Conservation (phyloP, 2,797 vertebrate genomes). For the Percopsis omiscomaycus region DNA sequence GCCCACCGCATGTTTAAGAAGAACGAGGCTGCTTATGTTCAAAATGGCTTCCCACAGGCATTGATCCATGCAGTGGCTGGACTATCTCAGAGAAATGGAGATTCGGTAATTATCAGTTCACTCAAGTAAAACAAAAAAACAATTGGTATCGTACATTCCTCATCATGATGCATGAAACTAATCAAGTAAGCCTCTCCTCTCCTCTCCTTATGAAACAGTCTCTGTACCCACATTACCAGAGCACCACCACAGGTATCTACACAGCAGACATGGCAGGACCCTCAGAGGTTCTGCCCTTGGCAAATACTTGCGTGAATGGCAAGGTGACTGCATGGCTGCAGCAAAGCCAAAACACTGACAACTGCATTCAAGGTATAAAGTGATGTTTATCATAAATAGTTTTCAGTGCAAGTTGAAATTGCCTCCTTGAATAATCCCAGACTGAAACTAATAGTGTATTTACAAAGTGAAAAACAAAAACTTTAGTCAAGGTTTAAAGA, state of each 20-base stretch:
- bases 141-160: background rate
- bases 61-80: conserved; percentile 27
- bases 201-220: conserved; percentile 10
- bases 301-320: conserved; percentile 72
- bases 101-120: conserved; percentile 56
- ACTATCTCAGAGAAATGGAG: conserved; percentile 65
- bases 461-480: background rate
- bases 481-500: background rate
- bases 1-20: conserved; percentile 84
- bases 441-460: background rate
- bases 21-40: conserved; percentile 67
- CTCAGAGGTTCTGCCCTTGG: conserved; percentile 64
- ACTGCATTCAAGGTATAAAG: conserved; percentile 82
- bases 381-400: background rate
- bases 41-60: conserved; percentile 59
- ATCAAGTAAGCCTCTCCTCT: background rate
- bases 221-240: conserved; percentile 37
- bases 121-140: background rate
- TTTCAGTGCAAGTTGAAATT: background rate
- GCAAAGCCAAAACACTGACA: conserved; percentile 81
- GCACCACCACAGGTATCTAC: conserved; percentile 32
- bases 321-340: conserved; percentile 90
- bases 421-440: background rate
- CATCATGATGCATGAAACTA: conserved; percentile 2
- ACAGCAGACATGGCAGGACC: conserved; percentile 42